Evolutionary conservation across 2,113 vertebrate genomes (phyloP).

Genomic region (Oryzias melastigma): DNA sequence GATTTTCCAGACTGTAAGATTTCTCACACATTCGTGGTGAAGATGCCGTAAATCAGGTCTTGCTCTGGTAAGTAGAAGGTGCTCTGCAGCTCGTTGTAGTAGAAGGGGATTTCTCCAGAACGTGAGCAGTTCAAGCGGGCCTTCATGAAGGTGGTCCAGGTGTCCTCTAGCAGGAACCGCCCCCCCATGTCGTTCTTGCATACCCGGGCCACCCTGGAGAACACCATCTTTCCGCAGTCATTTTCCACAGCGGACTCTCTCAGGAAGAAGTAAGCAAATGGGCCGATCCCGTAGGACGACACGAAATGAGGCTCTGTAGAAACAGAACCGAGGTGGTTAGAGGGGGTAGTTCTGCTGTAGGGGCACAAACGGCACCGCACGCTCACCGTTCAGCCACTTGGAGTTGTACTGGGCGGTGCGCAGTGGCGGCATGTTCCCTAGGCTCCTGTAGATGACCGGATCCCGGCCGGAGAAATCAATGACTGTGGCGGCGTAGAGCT

Average conservation of each 20-base stretch:
- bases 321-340: neutral
- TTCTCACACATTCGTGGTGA: constrained; percentile 94
- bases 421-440: constrained; percentile 88
- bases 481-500: constrained; percentile 94
- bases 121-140: constrained; percentile 93
- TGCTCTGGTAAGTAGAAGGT: constrained; percentile 91
- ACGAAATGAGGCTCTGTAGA: constrained; percentile 91
- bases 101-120: constrained; percentile 92
- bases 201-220: constrained; percentile 91
- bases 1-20: neutral
- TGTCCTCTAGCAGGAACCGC: constrained; percentile 92
- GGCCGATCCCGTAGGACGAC: constrained; percentile 91
- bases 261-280: constrained; percentile 94
- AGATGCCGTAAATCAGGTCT: constrained; percentile 93
- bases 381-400: constrained; percentile 93
- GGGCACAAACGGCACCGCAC: neutral
- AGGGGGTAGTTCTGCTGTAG: neutral
- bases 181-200: constrained; percentile 96
- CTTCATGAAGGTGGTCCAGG: constrained; percentile 99
- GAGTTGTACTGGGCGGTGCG: constrained; percentile 96
- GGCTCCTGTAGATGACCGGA: constrained; percentile 92
- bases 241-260: constrained; percentile 92
- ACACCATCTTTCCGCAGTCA: constrained; percentile 91
- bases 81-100: constrained; percentile 93
- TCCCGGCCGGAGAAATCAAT: constrained; percentile 95